phyloP scores from a whole-genome alignment of 1,140 invertebrate genomes.

The Homalodisca vitripennis region DNA sequence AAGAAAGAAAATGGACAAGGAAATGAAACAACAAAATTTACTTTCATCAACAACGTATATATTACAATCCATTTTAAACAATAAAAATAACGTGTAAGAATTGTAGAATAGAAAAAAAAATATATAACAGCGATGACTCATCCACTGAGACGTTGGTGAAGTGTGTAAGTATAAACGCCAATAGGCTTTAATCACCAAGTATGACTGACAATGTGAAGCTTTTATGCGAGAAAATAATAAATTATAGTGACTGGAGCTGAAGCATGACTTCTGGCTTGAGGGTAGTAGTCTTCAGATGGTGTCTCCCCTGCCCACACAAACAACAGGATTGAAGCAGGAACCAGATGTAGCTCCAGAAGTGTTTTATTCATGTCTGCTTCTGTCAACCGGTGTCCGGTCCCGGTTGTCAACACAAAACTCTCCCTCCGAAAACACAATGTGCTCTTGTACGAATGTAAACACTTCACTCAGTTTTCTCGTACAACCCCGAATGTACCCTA shows the following conservation, averaged over 20 bases:
- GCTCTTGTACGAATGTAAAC: conserved; percentile 70
- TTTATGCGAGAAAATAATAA: background rate
- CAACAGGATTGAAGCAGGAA: conserved; percentile 70
- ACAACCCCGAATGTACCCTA: conserved; percentile 81
- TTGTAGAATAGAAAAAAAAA: background rate
- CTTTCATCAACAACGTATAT: background rate
- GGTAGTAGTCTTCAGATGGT: conserved; percentile 59
- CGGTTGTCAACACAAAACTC: conserved; percentile 52
- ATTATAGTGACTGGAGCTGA: conserved; percentile 54
- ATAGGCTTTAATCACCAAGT: background rate
- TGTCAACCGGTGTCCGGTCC: conserved; percentile 61
- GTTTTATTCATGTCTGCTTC: conserved; percentile 63
- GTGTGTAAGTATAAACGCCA: background rate
- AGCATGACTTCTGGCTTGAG: conserved; percentile 74
- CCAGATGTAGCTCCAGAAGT: conserved; percentile 66
- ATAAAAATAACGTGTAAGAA: background rate
- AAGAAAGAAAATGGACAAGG: no score
- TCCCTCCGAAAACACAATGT: conserved; percentile 57
- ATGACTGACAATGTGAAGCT: background rate
- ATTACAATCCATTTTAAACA: background rate
- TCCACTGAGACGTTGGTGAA: background rate
- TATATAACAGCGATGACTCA: background rate
- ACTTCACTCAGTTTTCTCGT: conserved; percentile 71
- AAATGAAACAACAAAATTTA: no score
- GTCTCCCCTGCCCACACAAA: conserved; percentile 63